Conservation (phyloP, 2,888 invertebrate species). For the Coecobrya sp. region DNA sequence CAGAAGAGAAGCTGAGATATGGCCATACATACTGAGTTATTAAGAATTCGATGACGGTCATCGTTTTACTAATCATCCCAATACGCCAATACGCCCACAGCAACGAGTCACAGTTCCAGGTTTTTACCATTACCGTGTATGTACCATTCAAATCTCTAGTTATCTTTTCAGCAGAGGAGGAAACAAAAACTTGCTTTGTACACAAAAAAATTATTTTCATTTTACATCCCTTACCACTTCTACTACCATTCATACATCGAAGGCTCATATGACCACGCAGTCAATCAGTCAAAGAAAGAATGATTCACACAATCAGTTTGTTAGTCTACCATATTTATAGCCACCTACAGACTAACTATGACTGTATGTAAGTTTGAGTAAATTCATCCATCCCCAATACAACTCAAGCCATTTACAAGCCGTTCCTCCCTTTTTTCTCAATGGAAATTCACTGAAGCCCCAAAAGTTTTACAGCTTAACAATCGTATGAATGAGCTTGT, state of each 20-base stretch:
- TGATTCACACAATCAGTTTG: not conserved
- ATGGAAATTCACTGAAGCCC: constrained; percentile 71
- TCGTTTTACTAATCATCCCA: not conserved
- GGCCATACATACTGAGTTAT: no score
- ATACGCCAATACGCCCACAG: not conserved
- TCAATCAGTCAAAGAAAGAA: not conserved
- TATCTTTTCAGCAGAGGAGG: not conserved
- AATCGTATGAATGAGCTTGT: constrained; percentile 13
- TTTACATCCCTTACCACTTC: not conserved
- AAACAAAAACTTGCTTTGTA: constrained; percentile 26
- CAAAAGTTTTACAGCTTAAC: not conserved
- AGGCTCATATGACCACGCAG: not conserved
- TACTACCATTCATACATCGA: constrained; percentile 8
- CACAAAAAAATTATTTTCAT: not conserved
- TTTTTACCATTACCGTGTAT: not conserved
- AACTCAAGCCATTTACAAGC: not conserved
- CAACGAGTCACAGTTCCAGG: not conserved
- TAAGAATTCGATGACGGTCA: no score
- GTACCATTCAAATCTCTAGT: not conserved
- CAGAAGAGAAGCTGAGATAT: no score
- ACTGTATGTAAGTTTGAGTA: not conserved
- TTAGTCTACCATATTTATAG: not conserved
- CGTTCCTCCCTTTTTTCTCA: constrained; percentile 25
- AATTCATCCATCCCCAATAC: not conserved
- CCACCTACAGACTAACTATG: not conserved